Percentiles rank a stretch among this genome's conserved stretches.
phyloP scores from a whole-genome alignment of 92 coral and sea anemone species.

The Epizoanthus illoricatus region DNA sequence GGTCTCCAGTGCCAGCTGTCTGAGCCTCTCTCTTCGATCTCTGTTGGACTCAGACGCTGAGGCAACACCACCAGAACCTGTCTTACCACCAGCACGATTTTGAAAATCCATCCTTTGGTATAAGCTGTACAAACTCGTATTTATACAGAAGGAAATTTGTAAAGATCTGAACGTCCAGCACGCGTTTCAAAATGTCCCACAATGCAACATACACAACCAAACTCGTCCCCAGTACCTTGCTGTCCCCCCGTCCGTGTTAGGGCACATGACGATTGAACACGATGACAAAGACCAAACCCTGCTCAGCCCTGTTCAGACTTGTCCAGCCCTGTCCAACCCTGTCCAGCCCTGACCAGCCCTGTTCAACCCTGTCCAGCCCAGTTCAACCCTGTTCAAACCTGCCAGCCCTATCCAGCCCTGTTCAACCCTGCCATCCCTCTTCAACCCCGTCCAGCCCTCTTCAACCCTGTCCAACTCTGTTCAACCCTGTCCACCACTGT shows the following conservation, averaged over 20 bases:
- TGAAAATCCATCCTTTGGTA: constrained; percentile 87
- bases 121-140: neutral
- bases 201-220: constrained; percentile 12
- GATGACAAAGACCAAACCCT: too few species aligned
- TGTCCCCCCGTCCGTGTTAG: neutral
- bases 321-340: too few species aligned
- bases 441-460: too few species aligned
- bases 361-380: too few species aligned
- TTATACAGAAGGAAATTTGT: neutral
- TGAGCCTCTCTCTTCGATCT: constrained; percentile 93
- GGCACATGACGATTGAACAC: too few species aligned
- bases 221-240: constrained; percentile 7
- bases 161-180: neutral
- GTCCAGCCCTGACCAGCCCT: too few species aligned
- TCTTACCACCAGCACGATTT: constrained; percentile 96
- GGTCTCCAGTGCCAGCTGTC: constrained; percentile 96
- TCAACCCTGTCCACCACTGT: too few species aligned
- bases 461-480: too few species aligned
- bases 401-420: too few species aligned
- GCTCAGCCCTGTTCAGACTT: too few species aligned
- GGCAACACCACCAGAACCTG: constrained; percentile 99
- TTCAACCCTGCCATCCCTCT: too few species aligned
- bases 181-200: constrained; percentile 27
- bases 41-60: constrained; percentile 93
- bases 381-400: too few species aligned